Percentiles rank a stretch among this genome's conserved stretches.
These are phyloP conservation scores for Leptatherina wallacei DNA, from an alignment of 2,797 vertebrate species.

Conservation along the genomic window DNA sequence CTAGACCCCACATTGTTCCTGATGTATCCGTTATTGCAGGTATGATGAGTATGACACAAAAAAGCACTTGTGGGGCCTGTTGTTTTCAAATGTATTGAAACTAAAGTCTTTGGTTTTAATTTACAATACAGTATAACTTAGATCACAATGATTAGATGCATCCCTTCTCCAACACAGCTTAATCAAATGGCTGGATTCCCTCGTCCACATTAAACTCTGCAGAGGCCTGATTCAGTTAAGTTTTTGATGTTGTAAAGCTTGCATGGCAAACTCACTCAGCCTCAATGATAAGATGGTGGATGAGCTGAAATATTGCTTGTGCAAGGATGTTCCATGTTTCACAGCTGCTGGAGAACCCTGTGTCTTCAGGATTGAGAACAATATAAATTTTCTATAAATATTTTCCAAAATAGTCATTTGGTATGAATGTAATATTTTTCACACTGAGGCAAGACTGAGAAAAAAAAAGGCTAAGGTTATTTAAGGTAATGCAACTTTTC, in stretches of 20 bases:
- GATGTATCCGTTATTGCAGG: background rate
- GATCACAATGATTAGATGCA: too few relatives aligned
- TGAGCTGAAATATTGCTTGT: constrained; percentile 53
- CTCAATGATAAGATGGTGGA: constrained; percentile 23
- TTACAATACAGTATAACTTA: too few relatives aligned
- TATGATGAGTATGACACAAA: background rate
- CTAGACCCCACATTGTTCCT: background rate
- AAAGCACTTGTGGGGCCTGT: background rate
- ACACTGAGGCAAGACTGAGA: too few relatives aligned
- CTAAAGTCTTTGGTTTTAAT: too few relatives aligned
- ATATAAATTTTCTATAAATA: constrained; percentile 32
- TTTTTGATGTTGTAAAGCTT: constrained; percentile 49
- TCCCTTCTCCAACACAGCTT: too few relatives aligned
- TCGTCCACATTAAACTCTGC: too few relatives aligned
- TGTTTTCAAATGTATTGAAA: background rate
- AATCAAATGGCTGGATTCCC: too few relatives aligned
- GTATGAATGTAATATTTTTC: too few relatives aligned
- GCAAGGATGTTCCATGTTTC: constrained; percentile 34
- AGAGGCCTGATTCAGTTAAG: constrained; percentile 37
- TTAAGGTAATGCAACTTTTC: too few relatives aligned
- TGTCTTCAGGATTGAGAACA: constrained; percentile 26
- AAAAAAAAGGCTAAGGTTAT: too few relatives aligned
- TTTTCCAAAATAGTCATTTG: background rate
- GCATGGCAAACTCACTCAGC: constrained; percentile 28
- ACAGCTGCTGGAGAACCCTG: constrained; percentile 39